Conservation (phyloP, 2,888 invertebrate genomes). For the Dorcus hopei region DNA sequence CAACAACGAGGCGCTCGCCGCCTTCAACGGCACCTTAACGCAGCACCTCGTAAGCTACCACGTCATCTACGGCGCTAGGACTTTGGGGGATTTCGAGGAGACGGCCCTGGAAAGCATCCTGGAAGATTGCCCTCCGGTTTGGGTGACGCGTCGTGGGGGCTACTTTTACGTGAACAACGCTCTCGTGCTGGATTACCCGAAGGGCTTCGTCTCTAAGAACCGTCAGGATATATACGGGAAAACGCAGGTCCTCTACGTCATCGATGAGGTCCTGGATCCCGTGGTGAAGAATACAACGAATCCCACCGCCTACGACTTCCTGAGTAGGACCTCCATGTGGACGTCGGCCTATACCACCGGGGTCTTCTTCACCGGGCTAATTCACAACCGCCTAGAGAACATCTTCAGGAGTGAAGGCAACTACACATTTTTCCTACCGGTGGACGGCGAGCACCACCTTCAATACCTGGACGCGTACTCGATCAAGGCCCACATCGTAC, state of each 20-base stretch:
- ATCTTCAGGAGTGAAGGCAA: slow-evolving; percentile 70
- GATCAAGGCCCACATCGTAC: slow-evolving; percentile 83
- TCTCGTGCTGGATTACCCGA: slow-evolving; percentile 61
- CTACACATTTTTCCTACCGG: slow-evolving; percentile 84
- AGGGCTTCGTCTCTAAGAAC: slow-evolving; percentile 33
- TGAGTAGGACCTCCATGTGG: slow-evolving; percentile 56
- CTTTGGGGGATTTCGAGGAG: slow-evolving; percentile 55
- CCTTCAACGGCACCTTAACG: slow-evolving; percentile 15
- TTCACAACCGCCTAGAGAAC: slow-evolving; percentile 64
- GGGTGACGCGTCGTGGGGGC: slow-evolving; percentile 68
- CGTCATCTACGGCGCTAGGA: slow-evolving; percentile 56
- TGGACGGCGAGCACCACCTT: slow-evolving; percentile 61
- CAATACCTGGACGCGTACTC: slow-evolving; percentile 76
- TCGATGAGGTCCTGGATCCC: slow-evolving; percentile 81
- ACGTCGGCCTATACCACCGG: slow-evolving; percentile 15
- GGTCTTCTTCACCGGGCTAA: slow-evolving; percentile 18
- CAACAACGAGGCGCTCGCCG: slow-evolving; percentile 74
- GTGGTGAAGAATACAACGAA: slow-evolving; percentile 58
- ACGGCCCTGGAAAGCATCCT: slow-evolving; percentile 56
- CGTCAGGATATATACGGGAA: slow-evolving; percentile 31
- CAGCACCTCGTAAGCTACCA: slow-evolving; percentile 39
- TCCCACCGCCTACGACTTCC: slow-evolving; percentile 75
- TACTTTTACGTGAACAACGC: slow-evolving; percentile 83
- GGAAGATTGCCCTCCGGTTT: slow-evolving; percentile 80
- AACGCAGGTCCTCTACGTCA: slow-evolving; percentile 67